These are phyloP conservation scores for Nesoenas mayeri DNA, from an alignment of 2,113 vertebrate genomes.

Conservation along the genomic window DNA sequence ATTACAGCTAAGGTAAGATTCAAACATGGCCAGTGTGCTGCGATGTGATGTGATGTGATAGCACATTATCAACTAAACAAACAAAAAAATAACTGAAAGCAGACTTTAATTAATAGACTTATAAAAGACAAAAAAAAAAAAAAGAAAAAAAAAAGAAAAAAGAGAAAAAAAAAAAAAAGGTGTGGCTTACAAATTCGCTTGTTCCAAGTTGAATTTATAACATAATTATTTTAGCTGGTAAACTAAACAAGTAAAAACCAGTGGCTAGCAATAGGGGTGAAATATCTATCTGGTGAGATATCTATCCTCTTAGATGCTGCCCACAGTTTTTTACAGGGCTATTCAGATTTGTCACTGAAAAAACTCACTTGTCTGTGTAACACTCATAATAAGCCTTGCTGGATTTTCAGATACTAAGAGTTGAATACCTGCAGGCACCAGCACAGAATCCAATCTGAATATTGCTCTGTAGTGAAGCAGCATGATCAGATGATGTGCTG, in stretches of 20 bases:
- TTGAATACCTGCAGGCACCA: not conserved
- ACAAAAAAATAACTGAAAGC: not conserved
- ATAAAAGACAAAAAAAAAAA: not conserved
- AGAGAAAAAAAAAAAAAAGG: not conserved
- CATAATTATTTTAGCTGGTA: not conserved
- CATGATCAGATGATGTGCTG: not conserved
- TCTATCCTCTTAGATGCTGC: not conserved
- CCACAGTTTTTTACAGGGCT: not conserved
- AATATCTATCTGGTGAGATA: not conserved
- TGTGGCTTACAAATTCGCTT: not conserved
- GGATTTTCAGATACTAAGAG: not conserved
- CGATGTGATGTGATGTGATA: not conserved
- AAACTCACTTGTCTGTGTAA: not conserved
- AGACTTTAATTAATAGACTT: not conserved
- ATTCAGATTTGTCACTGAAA: not conserved
- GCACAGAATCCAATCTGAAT: not conserved
- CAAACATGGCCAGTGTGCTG: not conserved
- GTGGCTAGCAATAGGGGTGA: not conserved
- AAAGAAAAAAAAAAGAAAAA: not conserved
- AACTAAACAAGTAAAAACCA: not conserved
- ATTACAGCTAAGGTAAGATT: not conserved
- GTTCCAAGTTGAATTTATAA: not conserved
- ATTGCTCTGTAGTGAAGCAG: not conserved
- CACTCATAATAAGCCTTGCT: not conserved
- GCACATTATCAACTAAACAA: not conserved